Conservation (phyloP, 2,113 vertebrate genomes). For the Piprites chloris region DNA sequence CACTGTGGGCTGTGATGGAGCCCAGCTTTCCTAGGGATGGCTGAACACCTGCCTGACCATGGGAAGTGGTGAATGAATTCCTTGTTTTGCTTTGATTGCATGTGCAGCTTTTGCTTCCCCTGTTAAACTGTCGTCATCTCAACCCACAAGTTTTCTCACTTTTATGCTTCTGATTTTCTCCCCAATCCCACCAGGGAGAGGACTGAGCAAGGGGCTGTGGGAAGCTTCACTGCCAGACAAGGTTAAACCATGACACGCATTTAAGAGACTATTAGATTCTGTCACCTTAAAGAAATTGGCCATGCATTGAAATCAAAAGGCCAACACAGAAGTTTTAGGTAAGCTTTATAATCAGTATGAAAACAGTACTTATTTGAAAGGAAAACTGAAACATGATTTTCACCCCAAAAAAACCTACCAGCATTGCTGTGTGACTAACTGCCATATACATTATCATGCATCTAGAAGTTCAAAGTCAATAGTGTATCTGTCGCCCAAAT, state of each 20-base stretch:
- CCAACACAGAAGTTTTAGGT: background rate
- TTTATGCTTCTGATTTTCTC: background rate
- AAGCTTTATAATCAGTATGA: background rate
- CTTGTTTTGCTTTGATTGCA: background rate
- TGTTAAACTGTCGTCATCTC: background rate
- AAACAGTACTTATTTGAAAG: background rate
- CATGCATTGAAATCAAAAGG: background rate
- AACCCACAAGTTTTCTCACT: background rate
- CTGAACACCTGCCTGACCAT: background rate
- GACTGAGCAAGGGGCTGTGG: rapidly evolving
- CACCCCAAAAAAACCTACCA: background rate
- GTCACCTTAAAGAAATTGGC: background rate
- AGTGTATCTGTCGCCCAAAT: background rate
- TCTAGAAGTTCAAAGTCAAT: background rate
- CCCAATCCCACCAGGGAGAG: background rate
- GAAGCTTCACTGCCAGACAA: background rate
- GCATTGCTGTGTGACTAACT: background rate
- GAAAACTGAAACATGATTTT: background rate
- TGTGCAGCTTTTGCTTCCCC: background rate
- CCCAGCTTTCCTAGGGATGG: background rate
- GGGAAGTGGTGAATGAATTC: background rate
- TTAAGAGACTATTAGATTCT: background rate
- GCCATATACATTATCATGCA: background rate
- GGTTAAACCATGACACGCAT: background rate
- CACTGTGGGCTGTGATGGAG: background rate